These are phyloP conservation scores for Adineta ricciae DNA, from an alignment of 2,888 invertebrate species.

Conservation along the genomic window DNA sequence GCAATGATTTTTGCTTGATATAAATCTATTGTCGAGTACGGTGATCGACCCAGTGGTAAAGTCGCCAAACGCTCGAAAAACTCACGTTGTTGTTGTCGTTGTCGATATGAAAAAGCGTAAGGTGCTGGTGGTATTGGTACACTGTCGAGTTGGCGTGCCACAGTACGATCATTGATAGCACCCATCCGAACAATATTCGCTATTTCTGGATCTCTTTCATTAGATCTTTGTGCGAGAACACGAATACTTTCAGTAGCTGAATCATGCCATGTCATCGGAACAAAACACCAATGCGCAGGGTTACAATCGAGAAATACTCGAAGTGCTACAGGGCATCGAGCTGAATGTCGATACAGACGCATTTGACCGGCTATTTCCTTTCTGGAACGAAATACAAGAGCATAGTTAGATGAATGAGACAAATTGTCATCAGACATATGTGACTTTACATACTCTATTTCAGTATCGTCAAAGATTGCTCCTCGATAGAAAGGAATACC, in stretches of 20 bases:
- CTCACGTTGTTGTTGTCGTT: background rate
- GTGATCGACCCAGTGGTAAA: background rate
- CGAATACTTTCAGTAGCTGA: background rate
- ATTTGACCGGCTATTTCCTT: background rate
- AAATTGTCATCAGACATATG: too few species aligned
- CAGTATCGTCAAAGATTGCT: background rate
- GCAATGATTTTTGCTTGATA: background rate
- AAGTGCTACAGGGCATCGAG: background rate
- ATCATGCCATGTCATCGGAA: background rate
- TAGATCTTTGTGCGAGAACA: background rate
- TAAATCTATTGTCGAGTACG: background rate
- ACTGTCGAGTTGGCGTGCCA: background rate
- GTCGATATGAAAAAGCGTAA: background rate
- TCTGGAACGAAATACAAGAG: background rate
- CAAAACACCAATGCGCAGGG: background rate
- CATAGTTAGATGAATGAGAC: too few species aligned
- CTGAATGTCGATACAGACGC: conserved; percentile 5
- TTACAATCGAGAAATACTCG: background rate
- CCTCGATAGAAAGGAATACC: background rate
- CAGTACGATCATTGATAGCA: too few species aligned
- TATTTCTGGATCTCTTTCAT: too few species aligned
- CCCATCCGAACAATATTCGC: background rate
- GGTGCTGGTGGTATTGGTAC: background rate
- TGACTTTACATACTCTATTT: background rate
- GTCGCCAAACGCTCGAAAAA: background rate